phyloP scores from a whole-genome alignment of 2,113 vertebrate species.

The Psephotus haematonotus region DNA sequence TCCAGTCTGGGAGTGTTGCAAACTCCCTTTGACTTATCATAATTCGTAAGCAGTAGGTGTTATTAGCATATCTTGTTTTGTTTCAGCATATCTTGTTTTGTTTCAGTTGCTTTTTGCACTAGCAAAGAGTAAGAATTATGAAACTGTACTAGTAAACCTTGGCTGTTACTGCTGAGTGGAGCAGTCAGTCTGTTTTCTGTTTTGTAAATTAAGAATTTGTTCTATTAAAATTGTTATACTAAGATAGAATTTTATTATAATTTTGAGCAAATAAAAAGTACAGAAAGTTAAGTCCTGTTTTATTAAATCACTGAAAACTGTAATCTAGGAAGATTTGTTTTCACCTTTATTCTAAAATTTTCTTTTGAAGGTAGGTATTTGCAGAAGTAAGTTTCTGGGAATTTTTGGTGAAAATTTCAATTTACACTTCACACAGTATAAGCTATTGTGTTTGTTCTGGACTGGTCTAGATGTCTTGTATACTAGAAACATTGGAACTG shows the following conservation, averaged over 20 bases:
- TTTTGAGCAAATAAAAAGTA: not conserved
- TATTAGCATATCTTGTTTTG: not conserved
- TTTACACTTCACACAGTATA: not conserved
- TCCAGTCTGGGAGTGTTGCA: not conserved
- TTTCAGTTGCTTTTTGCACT: conserved; percentile 1
- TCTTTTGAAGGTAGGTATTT: not conserved
- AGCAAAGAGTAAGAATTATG: conserved; percentile 11
- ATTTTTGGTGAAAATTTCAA: not conserved
- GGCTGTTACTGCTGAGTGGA: not conserved
- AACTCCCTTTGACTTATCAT: conserved; percentile 36
- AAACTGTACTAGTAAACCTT: not conserved
- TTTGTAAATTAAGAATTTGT: not conserved
- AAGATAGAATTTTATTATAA: not conserved
- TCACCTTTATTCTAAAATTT: not conserved
- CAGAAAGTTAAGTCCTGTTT: not conserved
- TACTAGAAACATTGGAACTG: not conserved
- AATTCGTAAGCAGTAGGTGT: conserved; percentile 14
- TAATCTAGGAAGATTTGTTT: not conserved
- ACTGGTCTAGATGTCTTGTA: not conserved
- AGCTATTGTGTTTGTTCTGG: not conserved
- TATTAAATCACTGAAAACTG: not conserved
- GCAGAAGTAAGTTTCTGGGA: not conserved
- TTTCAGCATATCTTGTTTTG: not conserved
- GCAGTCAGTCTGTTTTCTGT: not conserved
- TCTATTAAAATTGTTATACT: not conserved